Conservation (phyloP, 2,113 vertebrate species). For the Semnornis frantzii region DNA sequence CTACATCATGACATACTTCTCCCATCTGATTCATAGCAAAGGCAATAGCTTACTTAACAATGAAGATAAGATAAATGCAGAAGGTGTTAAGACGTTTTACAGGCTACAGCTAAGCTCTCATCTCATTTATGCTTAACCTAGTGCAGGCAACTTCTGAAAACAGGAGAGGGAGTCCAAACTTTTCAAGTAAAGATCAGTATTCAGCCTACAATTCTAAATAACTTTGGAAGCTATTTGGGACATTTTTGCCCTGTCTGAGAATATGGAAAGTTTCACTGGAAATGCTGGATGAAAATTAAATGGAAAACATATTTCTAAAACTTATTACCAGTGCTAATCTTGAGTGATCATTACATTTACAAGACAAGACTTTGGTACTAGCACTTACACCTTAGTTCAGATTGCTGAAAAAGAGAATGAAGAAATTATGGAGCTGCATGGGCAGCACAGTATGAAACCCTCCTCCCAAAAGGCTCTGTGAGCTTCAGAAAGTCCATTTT, state of each 20-base stretch:
- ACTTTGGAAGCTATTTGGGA: not conserved
- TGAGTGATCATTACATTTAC: not conserved
- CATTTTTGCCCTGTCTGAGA: not conserved
- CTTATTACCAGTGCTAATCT: not conserved
- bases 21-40: not conserved
- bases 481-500: not conserved
- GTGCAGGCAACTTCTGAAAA: not conserved
- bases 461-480: not conserved
- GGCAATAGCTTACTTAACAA: not conserved
- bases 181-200: not conserved
- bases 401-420: not conserved
- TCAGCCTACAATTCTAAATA: not conserved
- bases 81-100: accelerated
- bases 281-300: not conserved
- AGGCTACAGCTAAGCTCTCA: not conserved
- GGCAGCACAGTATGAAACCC: not conserved
- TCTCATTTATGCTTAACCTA: not conserved
- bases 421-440: not conserved
- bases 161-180: not conserved
- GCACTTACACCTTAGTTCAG: not conserved
- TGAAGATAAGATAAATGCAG: not conserved
- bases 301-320: not conserved
- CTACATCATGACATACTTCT: not conserved
- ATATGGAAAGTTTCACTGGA: accelerated
- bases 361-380: not conserved